A percentile compares a stretch with the other conserved stretches of the same genome.
phyloP scores from a whole-genome alignment of 35 echinoderm and acorn worm species.

The Ophioderma brevispina region DNA sequence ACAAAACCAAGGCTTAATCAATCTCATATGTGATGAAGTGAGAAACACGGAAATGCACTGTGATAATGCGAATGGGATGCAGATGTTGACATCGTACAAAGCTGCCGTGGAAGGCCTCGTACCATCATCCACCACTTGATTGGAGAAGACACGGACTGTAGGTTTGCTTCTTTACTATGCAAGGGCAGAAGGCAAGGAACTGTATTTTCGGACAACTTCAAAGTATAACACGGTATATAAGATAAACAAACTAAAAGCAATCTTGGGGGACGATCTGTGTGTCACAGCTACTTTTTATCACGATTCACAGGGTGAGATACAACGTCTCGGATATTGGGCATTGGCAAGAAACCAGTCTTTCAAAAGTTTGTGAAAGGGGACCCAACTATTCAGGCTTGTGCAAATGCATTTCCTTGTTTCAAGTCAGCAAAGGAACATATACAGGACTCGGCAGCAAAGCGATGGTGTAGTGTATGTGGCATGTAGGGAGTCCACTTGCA shows the following conservation, averaged over 20 bases:
- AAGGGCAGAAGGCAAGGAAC: background rate
- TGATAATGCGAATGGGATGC: slow-evolving; percentile 19
- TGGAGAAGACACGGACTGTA: slow-evolving; percentile 61
- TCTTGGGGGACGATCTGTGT: slow-evolving; percentile 24
- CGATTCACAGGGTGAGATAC: slow-evolving; percentile 43
- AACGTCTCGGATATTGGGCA: slow-evolving; percentile 47
- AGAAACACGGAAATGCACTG: background rate
- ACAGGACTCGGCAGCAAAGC: too few species aligned
- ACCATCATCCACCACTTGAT: slow-evolving; percentile 3
- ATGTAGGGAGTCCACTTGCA: background rate
- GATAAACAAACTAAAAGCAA: background rate
- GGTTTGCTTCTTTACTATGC: slow-evolving; percentile 30
- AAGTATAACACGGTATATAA: background rate
- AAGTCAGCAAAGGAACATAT: too few species aligned
- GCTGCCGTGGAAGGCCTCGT: background rate
- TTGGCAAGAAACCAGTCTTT: slow-evolving; percentile 58
- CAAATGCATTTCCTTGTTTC: slow-evolving; percentile 18
- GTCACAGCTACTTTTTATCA: slow-evolving; percentile 23
- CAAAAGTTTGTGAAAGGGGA: background rate
- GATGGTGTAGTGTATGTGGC: too few species aligned
- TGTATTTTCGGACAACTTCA: slow-evolving; percentile 31
- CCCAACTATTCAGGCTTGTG: background rate
- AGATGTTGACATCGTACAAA: slow-evolving; percentile 49
- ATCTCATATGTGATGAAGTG: slow-evolving; percentile 29
- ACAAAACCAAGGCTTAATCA: slow-evolving; percentile 58